Conservation (phyloP, 2,113 vertebrate genomes). For the Mormyrus iriodes region DNA sequence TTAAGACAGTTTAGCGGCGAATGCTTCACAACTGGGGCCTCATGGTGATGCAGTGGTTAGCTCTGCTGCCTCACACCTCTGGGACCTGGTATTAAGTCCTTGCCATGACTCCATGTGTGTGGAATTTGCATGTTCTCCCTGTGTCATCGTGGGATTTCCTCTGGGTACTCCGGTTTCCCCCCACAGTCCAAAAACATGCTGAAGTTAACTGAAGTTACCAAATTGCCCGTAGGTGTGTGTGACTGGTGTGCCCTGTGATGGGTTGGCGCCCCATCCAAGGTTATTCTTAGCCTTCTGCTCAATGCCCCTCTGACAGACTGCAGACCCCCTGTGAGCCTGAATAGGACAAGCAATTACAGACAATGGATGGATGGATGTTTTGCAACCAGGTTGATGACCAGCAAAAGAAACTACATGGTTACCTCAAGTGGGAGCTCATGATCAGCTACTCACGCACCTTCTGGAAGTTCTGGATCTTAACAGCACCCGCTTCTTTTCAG, state of each 20-base stretch:
- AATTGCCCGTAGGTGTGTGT: background rate
- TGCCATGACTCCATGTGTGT: background rate
- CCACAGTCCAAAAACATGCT: background rate
- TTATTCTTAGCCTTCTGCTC: background rate
- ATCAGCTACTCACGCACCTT: slow-evolving; percentile 19
- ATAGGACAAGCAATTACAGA: background rate
- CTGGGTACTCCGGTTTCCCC: background rate
- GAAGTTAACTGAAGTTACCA: background rate
- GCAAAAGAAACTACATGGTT: slow-evolving; percentile 29
- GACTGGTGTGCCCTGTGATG: background rate
- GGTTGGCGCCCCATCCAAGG: background rate
- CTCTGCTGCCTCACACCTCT: background rate
- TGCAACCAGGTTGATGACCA: slow-evolving; percentile 24
- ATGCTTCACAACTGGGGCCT: slow-evolving; percentile 7
- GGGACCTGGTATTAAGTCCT: background rate
- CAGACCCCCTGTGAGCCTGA: background rate
- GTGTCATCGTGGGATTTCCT: background rate
- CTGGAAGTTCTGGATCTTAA: slow-evolving; percentile 32
- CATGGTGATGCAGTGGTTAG: background rate
- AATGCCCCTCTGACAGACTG: background rate
- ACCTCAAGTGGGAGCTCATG: slow-evolving; percentile 27
- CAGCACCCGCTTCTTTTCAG: slow-evolving; percentile 35
- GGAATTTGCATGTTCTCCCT: background rate
- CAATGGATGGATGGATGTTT: slow-evolving; percentile 7
- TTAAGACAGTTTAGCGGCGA: slow-evolving; percentile 21